Evolutionary conservation across 2,888 invertebrate species (phyloP).

Genomic region (Margaritifera margaritifera): DNA sequence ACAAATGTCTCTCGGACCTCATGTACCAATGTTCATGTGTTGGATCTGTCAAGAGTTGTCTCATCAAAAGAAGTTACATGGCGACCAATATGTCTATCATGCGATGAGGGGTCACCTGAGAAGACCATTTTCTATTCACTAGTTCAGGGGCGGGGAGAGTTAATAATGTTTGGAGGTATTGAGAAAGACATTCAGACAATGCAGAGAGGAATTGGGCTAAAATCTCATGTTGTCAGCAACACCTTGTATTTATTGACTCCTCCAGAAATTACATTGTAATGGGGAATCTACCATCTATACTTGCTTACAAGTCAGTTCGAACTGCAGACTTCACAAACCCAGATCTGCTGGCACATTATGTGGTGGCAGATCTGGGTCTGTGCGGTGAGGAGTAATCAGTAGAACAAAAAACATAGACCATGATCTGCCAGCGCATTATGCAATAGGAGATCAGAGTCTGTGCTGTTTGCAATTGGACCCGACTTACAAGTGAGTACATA

Average conservation of each 20-base stretch:
- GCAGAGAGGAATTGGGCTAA: slow-evolving; percentile 55
- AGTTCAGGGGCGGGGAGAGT: slow-evolving; percentile 90
- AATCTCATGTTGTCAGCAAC: slow-evolving; percentile 54
- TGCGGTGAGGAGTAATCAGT: no score
- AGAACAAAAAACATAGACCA: no score
- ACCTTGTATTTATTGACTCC: slow-evolving; percentile 41
- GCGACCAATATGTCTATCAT: slow-evolving; percentile 60
- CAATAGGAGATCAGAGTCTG: no score
- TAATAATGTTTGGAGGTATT: slow-evolving; percentile 97
- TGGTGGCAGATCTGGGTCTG: no score
- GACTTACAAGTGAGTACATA: no score
- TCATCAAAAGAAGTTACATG: slow-evolving; percentile 75
- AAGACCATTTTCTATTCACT: slow-evolving; percentile 92
- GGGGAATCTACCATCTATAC: no score
- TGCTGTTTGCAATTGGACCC: no score
- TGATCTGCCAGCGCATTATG: no score
- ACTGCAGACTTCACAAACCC: no score
- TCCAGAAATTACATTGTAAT: not conserved
- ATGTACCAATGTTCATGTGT: slow-evolving; percentile 86
- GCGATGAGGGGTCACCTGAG: slow-evolving; percentile 78
- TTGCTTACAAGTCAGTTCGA: no score
- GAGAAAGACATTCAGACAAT: slow-evolving; percentile 71
- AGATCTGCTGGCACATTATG: no score
- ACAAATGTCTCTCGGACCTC: slow-evolving; percentile 18
- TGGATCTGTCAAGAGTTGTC: slow-evolving; percentile 82